Base-by-base conservation (phyloP, 1,140 invertebrate species). In the Sarcophaga peregrina region DNA sequence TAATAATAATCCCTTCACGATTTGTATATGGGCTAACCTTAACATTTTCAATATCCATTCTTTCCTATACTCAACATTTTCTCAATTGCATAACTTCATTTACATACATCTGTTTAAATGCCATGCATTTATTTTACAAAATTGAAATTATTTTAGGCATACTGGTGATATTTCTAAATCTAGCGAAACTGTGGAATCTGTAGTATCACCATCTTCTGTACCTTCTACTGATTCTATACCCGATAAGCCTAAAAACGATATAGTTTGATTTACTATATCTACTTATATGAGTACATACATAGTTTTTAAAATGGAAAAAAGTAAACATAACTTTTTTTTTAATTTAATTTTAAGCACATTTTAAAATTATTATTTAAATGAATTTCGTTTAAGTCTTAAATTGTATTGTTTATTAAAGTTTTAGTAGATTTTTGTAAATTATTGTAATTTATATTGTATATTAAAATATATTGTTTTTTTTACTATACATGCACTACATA, bases 141-240 rank as follows among this genome's bases (percentile, higher is more conserved):
- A 9, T 80, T 52, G 76, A 48, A 62, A 78, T 37, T 48, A 68
- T 81, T 81, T 68, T 81, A 78, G 75, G 75, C 46, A 78, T 50
- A 17, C 75, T 25, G 10, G 8, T 78, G 75, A 78, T 25, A 52
- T 78, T 25, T 45, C 75, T 9, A 78, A 78, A 78, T 78, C 75
- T 17, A 78, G 50, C 25, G 75, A 78, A 78, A 78, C 75, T 8
- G 75, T 78, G 75, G 75, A 78, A 20, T 78, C 75, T 78, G 75
- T 78, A 25, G 75, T 81, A 25, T n/a, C 74, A n/a, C 48, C 13
- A 8, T 47, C 74, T 76, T 47, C 48, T 47, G 45, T 47, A 76
- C 74, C 74, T 76, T 76, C 74, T 47, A 76, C 45, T 20, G 15
- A 5, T 68, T 68, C 62, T 68, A 9, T 68, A 20, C 11, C 4